Evolutionary conservation across 92 coral and sea anemone genomes (phyloP).

Genomic region (Paragorgia papillata): DNA sequence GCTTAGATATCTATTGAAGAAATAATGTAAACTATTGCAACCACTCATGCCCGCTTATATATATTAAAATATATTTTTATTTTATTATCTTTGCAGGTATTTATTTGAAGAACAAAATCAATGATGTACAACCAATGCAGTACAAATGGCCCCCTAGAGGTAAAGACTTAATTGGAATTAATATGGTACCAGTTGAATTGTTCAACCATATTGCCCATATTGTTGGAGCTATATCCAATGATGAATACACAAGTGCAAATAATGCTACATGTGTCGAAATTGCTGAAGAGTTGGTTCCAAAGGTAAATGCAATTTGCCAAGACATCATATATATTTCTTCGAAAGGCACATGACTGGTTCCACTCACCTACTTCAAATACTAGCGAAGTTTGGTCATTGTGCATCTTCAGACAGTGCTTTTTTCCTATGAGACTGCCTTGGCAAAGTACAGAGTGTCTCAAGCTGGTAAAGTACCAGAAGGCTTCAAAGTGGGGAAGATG

Average conservation of each 20-base stretch:
- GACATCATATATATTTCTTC: constrained; percentile 16
- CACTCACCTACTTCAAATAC: constrained; percentile 17
- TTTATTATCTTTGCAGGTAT: constrained; percentile 10
- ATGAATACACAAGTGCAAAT: constrained; percentile 23
- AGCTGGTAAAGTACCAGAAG: constrained; percentile 31
- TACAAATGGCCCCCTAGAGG: constrained; percentile 38
- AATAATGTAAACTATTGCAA: not conserved
- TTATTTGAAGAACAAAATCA: constrained; percentile 33
- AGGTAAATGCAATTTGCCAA: constrained; percentile 34
- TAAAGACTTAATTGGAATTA: constrained; percentile 23
- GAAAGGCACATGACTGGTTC: constrained; percentile 44
- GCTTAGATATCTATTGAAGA: not conserved
- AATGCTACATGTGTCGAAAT: constrained; percentile 22
- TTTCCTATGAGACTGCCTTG: constrained; percentile 19
- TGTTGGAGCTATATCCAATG: constrained; percentile 10
- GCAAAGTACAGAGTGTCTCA: constrained; percentile 22
- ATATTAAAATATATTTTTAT: not conserved
- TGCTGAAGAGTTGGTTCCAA: constrained; percentile 29
- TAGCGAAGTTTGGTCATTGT: constrained; percentile 37
- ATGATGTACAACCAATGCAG: constrained; percentile 16
- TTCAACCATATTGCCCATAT: constrained; percentile 18
- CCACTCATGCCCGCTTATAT: not conserved
- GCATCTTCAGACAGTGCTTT: constrained; percentile 33
- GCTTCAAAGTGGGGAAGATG: constrained; percentile 24
- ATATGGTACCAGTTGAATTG: constrained; percentile 31